phyloP scores from a whole-genome alignment of 2,888 invertebrate species.

The Nemotelus nigrinus region DNA sequence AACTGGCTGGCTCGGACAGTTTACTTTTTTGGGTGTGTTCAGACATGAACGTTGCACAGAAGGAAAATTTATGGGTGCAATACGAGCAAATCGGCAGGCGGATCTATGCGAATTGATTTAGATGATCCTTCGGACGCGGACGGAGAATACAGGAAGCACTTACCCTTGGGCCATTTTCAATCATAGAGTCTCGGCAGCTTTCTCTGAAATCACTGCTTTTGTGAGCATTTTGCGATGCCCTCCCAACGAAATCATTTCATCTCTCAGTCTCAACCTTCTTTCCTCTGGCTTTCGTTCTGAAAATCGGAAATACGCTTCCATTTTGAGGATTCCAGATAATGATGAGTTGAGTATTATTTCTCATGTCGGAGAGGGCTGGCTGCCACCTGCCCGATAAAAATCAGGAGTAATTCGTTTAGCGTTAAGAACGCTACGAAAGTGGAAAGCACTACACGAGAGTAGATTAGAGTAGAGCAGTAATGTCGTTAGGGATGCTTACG shows the following conservation, averaged over 20 bases:
- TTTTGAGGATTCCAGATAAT: neutral
- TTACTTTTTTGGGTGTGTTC: conserved; percentile 38
- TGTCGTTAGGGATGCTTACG: conserved; percentile 38
- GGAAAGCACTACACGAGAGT: conserved; percentile 22
- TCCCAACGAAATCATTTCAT: neutral
- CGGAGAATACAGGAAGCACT: neutral
- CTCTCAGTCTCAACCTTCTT: neutral
- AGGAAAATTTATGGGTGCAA: conserved; percentile 35
- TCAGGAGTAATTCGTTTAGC: conserved; percentile 33
- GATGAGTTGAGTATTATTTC: neutral
- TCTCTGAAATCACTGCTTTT: neutral
- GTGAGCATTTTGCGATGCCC: neutral
- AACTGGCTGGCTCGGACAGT: neutral
- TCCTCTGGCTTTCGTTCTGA: neutral
- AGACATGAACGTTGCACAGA: neutral
- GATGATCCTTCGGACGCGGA: conserved; percentile 27
- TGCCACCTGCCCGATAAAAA: neutral
- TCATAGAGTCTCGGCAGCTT: neutral
- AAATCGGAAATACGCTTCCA: neutral
- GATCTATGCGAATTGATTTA: conserved; percentile 38
- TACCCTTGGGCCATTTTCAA: neutral
- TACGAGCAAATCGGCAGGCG: conserved; percentile 36
- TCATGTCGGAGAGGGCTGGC: conserved; percentile 4
- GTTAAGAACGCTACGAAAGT: conserved; percentile 23
- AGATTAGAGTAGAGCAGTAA: conserved; percentile 16